phyloP scores from a whole-genome alignment of 2,113 vertebrate genomes.

The Saimiri boliviensis region DNA sequence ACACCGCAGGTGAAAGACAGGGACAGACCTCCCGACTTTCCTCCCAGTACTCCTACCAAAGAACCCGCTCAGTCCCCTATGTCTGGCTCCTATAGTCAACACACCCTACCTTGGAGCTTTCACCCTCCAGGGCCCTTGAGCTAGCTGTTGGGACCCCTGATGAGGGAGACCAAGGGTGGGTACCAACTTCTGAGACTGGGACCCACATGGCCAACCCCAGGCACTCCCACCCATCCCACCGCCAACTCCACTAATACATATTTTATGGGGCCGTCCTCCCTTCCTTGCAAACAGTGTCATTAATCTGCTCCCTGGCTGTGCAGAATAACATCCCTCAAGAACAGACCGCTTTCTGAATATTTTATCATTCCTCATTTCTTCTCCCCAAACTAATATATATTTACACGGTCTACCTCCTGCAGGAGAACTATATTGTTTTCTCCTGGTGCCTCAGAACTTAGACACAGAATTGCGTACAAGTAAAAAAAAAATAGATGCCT shows the following conservation, averaged over 20 bases:
- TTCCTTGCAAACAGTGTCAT: slow-evolving; percentile 81
- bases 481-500: slow-evolving; percentile 74
- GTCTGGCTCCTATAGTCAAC: neutral
- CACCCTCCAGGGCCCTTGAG: neutral
- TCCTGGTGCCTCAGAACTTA: slow-evolving; percentile 72
- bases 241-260: slow-evolving; percentile 77
- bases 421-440: slow-evolving; percentile 84
- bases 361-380: slow-evolving; percentile 86
- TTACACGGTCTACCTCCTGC: slow-evolving; percentile 87
- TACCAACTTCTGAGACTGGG: neutral
- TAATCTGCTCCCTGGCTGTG: slow-evolving; percentile 88
- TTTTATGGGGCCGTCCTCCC: slow-evolving; percentile 82
- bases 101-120: neutral
- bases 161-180: neutral
- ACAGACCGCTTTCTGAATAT: slow-evolving; percentile 86
- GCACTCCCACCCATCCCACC: neutral
- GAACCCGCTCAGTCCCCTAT: neutral
- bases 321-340: slow-evolving; percentile 85
- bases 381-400: slow-evolving; percentile 87
- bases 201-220: neutral
- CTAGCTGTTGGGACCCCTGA: neutral
- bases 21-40: neutral
- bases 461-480: slow-evolving; percentile 73
- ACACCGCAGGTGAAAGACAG: neutral
- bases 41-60: neutral